These are phyloP conservation scores for Lucilia cuprina DNA, from an alignment of 1,140 invertebrate genomes.

Conservation along the genomic window DNA sequence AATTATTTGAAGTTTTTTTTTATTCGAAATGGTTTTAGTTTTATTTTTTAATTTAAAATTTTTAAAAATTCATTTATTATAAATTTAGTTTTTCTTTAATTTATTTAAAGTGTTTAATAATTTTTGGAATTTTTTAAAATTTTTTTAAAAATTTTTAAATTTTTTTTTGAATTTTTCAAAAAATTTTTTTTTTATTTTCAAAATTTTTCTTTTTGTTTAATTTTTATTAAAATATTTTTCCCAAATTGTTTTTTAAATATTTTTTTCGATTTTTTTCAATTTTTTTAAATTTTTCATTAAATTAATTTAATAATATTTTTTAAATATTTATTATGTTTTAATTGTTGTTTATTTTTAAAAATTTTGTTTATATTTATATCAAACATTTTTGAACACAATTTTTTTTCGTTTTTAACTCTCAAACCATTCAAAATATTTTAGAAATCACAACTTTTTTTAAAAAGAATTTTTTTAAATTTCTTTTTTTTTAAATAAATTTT, in stretches of 20 bases:
- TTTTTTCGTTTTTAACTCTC: neutral
- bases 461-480: conserved; percentile 11
- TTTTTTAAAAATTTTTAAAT: neutral
- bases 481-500: neutral
- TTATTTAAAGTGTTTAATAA: too few species aligned
- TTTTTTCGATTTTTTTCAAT: neutral
- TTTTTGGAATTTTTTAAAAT: neutral
- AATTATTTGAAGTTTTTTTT: neutral
- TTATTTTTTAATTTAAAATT: conserved; percentile 12
- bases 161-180: neutral
- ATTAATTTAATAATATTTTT: neutral
- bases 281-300: neutral
- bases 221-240: neutral
- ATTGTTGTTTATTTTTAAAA: neutral
- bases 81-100: neutral
- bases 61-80: neutral
- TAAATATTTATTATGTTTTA: neutral
- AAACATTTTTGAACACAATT: conserved; percentile 18
- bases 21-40: neutral
- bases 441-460: conserved; percentile 21
- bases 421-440: neutral
- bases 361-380: neutral
- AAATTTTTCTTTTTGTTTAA: conserved; percentile 8
- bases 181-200: neutral
- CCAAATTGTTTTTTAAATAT: neutral